Base-by-base conservation (phyloP, 1,140 invertebrate genomes). In the Scaptomyza montana region DNA sequence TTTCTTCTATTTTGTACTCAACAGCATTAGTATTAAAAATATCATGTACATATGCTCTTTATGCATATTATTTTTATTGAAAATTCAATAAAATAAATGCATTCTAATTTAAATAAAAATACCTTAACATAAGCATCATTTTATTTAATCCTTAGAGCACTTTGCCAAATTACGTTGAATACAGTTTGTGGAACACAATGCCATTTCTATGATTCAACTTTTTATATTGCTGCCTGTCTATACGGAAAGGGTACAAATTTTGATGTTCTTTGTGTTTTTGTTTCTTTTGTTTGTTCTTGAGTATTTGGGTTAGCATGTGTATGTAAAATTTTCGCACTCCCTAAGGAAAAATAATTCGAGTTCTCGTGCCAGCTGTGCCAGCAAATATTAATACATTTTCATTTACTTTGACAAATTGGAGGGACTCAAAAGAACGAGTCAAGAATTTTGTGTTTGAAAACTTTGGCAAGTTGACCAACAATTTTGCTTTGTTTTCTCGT, bases 371-470 rank as follows among this genome's bases (percentile, higher is more conserved):
- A 21, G 36, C 74, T 49, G 61, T 9, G 33, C 66, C 78, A 63
- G 84, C 68, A 87, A 71, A 68, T 78, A 87, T 89, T 89, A 82
- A 87, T 86, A 89, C 84, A 82, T 86, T 86, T 76, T 86, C 82
- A 82, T 87, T 86, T 86, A 87, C 78, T 81, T 86, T 69, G 39
- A 19, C 19, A 10, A 45, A 19, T 36, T 39, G 54, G 45, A 45
- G 50, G 36, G 51, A 66, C 39, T 59, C 36, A 13, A 49, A 30
- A 51, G 33, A 36, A 28, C 39, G 41, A 67, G 54, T 21, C 41
- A 16, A 67, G 63, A 33, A 36, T 51, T 54, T 67, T 68, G n/a
- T 50, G 33, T 25, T 25, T 33, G 33, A 50, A 74, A 87, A 87
- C 70, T 85, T 85, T 72, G 0, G 50, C 55, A 75, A 81, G 50